These are phyloP conservation scores for Cremastinae sp. DNA, from an alignment of 2,888 invertebrate species.

Conservation along the genomic window DNA sequence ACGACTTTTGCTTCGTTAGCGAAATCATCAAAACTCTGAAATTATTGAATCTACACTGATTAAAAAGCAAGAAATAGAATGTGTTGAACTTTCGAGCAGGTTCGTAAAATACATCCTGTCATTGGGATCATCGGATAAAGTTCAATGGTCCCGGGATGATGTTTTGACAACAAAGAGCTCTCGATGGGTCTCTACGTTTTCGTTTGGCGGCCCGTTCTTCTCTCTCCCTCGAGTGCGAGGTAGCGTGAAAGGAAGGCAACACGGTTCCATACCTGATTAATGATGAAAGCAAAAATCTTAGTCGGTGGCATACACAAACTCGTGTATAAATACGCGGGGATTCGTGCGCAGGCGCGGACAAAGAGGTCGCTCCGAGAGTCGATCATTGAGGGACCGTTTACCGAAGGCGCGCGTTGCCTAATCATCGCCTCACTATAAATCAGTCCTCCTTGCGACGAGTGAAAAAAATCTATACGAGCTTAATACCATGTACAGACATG, in stretches of 20 bases:
- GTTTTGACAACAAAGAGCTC: slow-evolving; percentile 65
- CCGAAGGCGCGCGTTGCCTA: slow-evolving; percentile 74
- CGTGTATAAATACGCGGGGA: slow-evolving; percentile 6
- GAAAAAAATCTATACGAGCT: background rate
- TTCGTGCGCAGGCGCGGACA: slow-evolving; percentile 1
- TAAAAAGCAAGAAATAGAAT: background rate
- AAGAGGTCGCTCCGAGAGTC: slow-evolving; percentile 64
- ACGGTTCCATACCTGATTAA: slow-evolving; percentile 71
- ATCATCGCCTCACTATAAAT: slow-evolving; percentile 78
- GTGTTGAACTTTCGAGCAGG: background rate
- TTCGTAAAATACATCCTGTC: slow-evolving; percentile 3
- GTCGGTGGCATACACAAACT: slow-evolving; percentile 64
- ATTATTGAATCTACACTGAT: background rate
- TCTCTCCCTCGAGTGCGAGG: slow-evolving; percentile 57
- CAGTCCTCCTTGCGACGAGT: slow-evolving; percentile 69
- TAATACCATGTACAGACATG: background rate
- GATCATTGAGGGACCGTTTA: slow-evolving; percentile 78
- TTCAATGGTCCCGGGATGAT: slow-evolving; percentile 61
- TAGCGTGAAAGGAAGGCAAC: slow-evolving; percentile 66
- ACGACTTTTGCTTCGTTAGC: too few relatives aligned
- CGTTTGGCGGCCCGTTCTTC: slow-evolving; percentile 38
- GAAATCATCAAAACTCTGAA: too few relatives aligned
- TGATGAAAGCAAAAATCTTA: slow-evolving; percentile 72
- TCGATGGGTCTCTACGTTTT: slow-evolving; percentile 55
- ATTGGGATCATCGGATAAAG: slow-evolving; percentile 56